Evolutionary conservation across 2,888 invertebrate species (phyloP), one percentile per base, ranked within the genome.

Genomic region (Caenorhabditis doughertyi): DNA sequence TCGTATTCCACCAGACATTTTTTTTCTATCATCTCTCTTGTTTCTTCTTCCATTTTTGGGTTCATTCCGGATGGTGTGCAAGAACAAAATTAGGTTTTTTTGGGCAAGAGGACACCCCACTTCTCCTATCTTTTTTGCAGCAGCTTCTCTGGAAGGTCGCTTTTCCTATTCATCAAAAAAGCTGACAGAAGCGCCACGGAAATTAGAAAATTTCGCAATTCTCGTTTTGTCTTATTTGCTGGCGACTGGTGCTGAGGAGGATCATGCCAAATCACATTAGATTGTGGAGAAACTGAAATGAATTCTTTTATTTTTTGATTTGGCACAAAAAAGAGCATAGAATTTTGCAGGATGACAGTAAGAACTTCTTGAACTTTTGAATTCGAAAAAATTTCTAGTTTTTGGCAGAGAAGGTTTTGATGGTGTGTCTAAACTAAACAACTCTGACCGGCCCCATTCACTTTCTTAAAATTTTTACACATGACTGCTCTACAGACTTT

Each of bases 61-160:
- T 68, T 62, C 23, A 51, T 65, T 58, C 53, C 53, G 67, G 56
- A 77, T 77, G 68, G 68, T 76, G 65, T 74, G 76, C 68, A 60
- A 68, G 62, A 68, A 62, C 68, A 70, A 77, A 77, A 77, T 77
- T 77, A 60, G 77, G 77, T 77, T 77, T 77, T 68, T 77, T 68
- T 35, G 39, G 42, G 44, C n/a, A 4, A 60, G 67, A 77, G 77
- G 77, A 77, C 77, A 77, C 62, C 7, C 35, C 68, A 65, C 58
- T 62, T 27, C 64, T 49, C 42, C 49, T 29, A 49, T 47, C 44
- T 47, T 18, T 47, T 47, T 51, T 67, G 74, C 65, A 65, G 32
- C 8, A 8, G 62, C 65, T 29, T 29, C 58, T 29, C 16, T 4
- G 39, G 55, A 73, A 76, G 67, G 67, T 76, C 76, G 77, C 49